Evolutionary conservation across 2,888 invertebrate species (phyloP).

Genomic region (Cheilosia vernalis): DNA sequence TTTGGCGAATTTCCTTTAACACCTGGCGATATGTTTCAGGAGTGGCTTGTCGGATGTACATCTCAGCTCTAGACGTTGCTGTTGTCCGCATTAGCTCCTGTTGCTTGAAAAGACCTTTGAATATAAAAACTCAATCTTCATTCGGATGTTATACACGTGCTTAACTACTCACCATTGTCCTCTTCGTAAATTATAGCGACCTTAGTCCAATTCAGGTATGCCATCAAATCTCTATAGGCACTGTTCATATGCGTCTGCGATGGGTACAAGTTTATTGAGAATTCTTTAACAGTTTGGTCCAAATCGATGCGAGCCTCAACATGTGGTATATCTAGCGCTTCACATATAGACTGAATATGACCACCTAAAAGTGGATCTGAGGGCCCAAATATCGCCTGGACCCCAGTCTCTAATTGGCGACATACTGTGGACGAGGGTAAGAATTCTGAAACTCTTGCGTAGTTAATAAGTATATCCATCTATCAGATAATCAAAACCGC

Average conservation of each 20-base stretch:
- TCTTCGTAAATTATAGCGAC: constrained; percentile 97
- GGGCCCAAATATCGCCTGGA: constrained; percentile 94
- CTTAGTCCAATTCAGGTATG: constrained; percentile 95
- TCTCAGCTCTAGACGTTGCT: constrained; percentile 87
- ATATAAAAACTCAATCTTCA: constrained; percentile 77
- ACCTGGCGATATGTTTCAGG: constrained; percentile 88
- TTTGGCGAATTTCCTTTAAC: constrained; percentile 89
- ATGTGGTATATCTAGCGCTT: constrained; percentile 95
- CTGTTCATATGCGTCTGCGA: constrained; percentile 91
- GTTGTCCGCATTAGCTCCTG: constrained; percentile 92
- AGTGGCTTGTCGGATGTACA: constrained; percentile 91
- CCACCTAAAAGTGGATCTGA: constrained; percentile 92
- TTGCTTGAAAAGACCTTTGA: constrained; percentile 90
- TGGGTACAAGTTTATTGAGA: constrained; percentile 95
- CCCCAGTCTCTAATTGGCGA: constrained; percentile 90
- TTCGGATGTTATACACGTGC: too few species aligned
- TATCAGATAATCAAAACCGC: too few species aligned
- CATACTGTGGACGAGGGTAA: constrained; percentile 77
- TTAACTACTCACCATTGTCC: constrained; percentile 88
- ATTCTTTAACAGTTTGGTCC: constrained; percentile 85
- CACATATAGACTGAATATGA: constrained; percentile 94
- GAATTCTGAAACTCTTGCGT: not conserved
- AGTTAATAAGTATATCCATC: too few species aligned
- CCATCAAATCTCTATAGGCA: constrained; percentile 93
- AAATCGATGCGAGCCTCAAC: constrained; percentile 90